A percentile compares a stretch with the other conserved stretches of the same genome.
Conservation (phyloP, 1,140 invertebrate genomes). For the Rhizoglyphus robini region DNA sequence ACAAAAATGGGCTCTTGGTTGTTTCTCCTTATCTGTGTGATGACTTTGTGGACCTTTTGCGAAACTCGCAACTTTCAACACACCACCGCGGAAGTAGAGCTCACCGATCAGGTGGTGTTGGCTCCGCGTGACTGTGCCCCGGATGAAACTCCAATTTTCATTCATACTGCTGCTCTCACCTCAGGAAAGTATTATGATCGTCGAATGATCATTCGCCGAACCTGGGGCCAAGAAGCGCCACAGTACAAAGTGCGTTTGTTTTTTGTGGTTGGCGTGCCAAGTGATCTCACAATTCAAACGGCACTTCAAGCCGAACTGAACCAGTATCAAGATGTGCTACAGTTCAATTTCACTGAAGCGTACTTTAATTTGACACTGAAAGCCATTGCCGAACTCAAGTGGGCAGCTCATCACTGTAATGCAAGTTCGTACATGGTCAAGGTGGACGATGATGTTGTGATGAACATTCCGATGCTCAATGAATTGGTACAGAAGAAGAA, state of each 20-base stretch:
- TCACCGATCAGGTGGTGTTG: neutral
- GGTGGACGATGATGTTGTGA: slow-evolving; percentile 68
- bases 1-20: too few relatives aligned
- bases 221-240: neutral
- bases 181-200: slow-evolving; percentile 9
- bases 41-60: too few relatives aligned
- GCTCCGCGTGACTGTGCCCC: neutral
- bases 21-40: too few relatives aligned
- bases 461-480: slow-evolving; percentile 44
- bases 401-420: slow-evolving; percentile 47
- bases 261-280: slow-evolving; percentile 25
- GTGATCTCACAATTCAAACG: slow-evolving; percentile 11
- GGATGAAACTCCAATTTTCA: neutral
- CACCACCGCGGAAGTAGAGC: neutral
- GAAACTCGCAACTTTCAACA: slow-evolving; percentile 3
- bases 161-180: neutral
- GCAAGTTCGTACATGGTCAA: slow-evolving; percentile 56
- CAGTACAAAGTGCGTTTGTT: neutral
- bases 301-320: slow-evolving; percentile 22
- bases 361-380: slow-evolving; percentile 33
- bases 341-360: slow-evolving; percentile 30
- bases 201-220: slow-evolving; percentile 1
- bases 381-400: slow-evolving; percentile 31
- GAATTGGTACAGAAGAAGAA: slow-evolving; percentile 16
- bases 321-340: slow-evolving; percentile 26